Evolutionary conservation across 2,888 invertebrate genomes (phyloP), one percentile per base, ranked within the genome.

Genomic region (Venustoraphidia nigricollis): DNA sequence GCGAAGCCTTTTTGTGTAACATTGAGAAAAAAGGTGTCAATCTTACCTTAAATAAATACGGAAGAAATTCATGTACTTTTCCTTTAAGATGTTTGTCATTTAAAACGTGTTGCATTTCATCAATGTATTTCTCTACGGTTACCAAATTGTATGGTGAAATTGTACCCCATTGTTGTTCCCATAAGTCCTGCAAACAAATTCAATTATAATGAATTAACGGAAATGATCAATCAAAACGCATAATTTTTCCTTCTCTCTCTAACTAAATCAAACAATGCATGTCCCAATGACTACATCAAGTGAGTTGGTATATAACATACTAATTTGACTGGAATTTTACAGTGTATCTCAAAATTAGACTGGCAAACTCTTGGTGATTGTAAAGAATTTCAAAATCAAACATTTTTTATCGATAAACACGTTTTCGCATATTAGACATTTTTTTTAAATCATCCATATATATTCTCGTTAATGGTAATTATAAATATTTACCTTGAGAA

Each of bases 141-240:
- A 89, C 79, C 58, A 82, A 72, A 72, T 88, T 87, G 65, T 89
- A 89, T 0, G 83, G 84, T 56, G 78, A 79, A 36, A 86, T 76
- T 56, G 81, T 83, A 5, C 89, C 89, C 80, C 86, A 89, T 59
- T 85, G 83, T 62, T 83, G 82, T 57, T 83, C 81, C 88, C 88
- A 89, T 10, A 85, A 79, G 56, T 74, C 63, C 83, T 83, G 62
- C 9, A 67, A 67, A 50, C 53, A 48, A 51, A 54, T 27, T 27
- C 27, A 27, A 27, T 27, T 27, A 27, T 41, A 5, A 40, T n/a
- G n/a, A 27, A 13, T 47, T 4, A 10, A 36, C 10, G 39, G 34
- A 27, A 17, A 36, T 17, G 36, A 38, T 36, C n/a, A 8, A 10
- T 35, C 35, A 36, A n/a, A 36, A n/a, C 27, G 34, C 40, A 13